Base-by-base conservation (phyloP, 2,888 invertebrate genomes). In the Muschampia staudingeri region DNA sequence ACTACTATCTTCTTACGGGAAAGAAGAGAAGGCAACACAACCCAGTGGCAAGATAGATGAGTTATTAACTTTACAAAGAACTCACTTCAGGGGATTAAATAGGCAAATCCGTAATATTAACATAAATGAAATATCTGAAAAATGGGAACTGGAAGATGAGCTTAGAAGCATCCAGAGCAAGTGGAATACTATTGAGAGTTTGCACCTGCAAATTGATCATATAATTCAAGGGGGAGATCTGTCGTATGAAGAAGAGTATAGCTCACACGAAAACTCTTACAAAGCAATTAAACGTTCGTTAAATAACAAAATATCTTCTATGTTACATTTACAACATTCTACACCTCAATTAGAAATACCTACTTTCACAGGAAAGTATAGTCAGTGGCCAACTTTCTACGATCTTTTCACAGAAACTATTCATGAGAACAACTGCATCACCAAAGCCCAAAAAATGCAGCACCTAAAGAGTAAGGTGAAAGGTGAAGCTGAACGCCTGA, bases 391-490 rank as follows among this genome's bases (percentile, higher is more conserved):
- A 6, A 69, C 67, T 12, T 69, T 69, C 19, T 69, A 12, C 12
- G 67, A 69, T 16, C 14, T 69, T 14, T 61, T 61, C n/a, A 14
- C 14, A 7, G 71, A 71, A 44, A 56, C 37, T 25, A 76, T 76
- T 37, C 76, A 76, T 37, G 34, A 76, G 9, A 76, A 76, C 25
- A 76, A 65, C 76, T 42, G 14, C 8, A 34, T 65, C 14, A 42
- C 40, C 25, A 76, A 76, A 30, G n/a, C 19, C 2, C 76, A 76
- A 25, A 76, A 76, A 42, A 76, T 76, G 75, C 75, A 76, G n/a
- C 75, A 76, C 40, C 40, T 76, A 14, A 61, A 76, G 25, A 61
- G 75, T 25, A 76, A 76, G 65, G 12, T 76, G 56, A 34, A 34
- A 1, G 34, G 34, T 34, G 34, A 34, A 34, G 34, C 34, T 34